Conservation (phyloP, 2,888 invertebrate species). For the Platypus cylindrus region DNA sequence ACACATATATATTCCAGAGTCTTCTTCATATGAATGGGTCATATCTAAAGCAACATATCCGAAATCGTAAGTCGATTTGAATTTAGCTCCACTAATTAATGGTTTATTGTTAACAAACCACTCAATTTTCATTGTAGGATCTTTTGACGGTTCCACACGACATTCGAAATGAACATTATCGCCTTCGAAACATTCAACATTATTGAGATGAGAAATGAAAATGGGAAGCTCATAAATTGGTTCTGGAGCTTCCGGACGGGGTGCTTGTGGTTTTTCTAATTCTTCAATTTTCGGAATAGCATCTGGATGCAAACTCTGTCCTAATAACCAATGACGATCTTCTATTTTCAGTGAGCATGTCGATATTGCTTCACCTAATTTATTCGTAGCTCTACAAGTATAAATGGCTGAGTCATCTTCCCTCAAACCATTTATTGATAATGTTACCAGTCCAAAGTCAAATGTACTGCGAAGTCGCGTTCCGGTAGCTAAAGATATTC, state of each 20-base stretch:
- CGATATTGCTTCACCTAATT: constrained; percentile 88
- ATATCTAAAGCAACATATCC: constrained; percentile 90
- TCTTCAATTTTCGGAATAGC: constrained; percentile 76
- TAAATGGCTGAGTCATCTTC: constrained; percentile 91
- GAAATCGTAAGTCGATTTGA: constrained; percentile 88
- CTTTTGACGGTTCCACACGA: constrained; percentile 82
- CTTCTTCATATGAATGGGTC: constrained; percentile 76
- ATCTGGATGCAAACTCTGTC: constrained; percentile 79
- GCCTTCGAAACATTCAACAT: constrained; percentile 77
- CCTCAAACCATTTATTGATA: constrained; percentile 77
- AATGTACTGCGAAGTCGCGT: constrained; percentile 86
- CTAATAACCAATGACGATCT: constrained; percentile 78
- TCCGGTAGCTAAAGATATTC: constrained; percentile 72
- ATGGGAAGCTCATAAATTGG: constrained; percentile 73
- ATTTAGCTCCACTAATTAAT: constrained; percentile 77
- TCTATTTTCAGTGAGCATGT: constrained; percentile 81
- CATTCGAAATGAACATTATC: constrained; percentile 85
- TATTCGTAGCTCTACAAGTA: constrained; percentile 87
- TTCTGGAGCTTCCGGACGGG: constrained; percentile 57
- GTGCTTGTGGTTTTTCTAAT: constrained; percentile 66
- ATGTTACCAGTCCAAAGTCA: constrained; percentile 91
- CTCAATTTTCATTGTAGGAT: constrained; percentile 80
- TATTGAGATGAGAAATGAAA: constrained; percentile 82
- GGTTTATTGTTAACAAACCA: constrained; percentile 94
- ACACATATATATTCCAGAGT: constrained; percentile 84